Conservation (phyloP, 2,113 vertebrate species). For the Macquaria ambigua region DNA sequence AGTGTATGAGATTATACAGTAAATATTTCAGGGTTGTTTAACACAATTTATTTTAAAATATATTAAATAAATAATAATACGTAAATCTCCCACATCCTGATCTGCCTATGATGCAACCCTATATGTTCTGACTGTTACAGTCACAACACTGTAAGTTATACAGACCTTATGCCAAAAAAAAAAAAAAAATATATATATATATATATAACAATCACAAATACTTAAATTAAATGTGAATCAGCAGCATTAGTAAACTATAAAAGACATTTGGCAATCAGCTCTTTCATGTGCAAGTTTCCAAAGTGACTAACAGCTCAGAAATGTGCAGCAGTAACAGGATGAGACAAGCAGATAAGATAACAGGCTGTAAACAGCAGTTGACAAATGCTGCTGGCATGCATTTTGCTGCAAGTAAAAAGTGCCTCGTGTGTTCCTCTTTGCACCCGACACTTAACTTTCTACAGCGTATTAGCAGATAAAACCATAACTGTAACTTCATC, state of each 20-base stretch:
- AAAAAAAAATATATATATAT: too few species aligned
- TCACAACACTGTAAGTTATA: too few species aligned
- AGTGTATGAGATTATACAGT: not conserved
- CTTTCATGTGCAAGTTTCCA: not conserved
- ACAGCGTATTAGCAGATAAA: not conserved
- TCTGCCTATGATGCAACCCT: not conserved
- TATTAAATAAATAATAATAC: slow-evolving; percentile 10
- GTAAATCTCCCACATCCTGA: not conserved
- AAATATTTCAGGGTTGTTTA: slow-evolving; percentile 2
- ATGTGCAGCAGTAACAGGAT: not conserved
- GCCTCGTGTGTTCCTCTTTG: not conserved
- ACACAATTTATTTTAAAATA: not conserved
- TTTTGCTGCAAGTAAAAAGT: not conserved
- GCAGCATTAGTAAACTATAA: not conserved
- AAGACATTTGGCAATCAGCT: not conserved
- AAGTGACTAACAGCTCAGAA: slow-evolving; percentile 1
- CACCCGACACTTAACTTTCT: not conserved
- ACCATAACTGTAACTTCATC: not conserved
- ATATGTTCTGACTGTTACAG: not conserved
- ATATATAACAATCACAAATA: not conserved
- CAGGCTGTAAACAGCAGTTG: not conserved
- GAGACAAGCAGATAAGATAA: not conserved
- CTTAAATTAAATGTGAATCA: not conserved
- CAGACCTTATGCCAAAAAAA: not conserved
- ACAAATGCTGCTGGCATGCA: not conserved